Percentiles rank a stretch among this genome's conserved stretches.
Conservation (phyloP, 2,113 vertebrate species). For the Dinomys branickii region DNA sequence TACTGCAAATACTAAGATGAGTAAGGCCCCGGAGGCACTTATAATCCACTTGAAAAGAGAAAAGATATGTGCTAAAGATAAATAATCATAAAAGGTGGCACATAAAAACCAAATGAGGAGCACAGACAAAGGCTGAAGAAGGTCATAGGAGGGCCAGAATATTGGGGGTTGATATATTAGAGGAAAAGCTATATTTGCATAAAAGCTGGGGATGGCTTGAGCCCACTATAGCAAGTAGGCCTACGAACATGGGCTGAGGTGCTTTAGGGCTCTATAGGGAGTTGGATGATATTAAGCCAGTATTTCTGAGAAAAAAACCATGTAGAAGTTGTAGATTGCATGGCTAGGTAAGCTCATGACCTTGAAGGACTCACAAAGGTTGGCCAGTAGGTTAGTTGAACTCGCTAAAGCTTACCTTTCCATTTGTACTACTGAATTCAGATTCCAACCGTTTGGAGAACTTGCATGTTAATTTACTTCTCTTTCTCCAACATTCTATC, state of each 20-base stretch:
- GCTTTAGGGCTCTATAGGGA: neutral
- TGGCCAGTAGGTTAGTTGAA: neutral
- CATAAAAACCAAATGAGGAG: conserved; percentile 56
- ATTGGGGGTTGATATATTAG: neutral
- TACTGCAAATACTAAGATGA: conserved; percentile 60
- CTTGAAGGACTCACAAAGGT: neutral
- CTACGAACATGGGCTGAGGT: neutral
- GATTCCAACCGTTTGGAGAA: neutral
- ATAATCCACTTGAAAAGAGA: conserved; percentile 63
- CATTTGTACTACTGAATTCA: neutral
- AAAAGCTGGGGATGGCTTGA: neutral
- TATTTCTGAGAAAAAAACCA: neutral
- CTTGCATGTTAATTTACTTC: neutral
- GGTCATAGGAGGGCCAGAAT: conserved; percentile 35
- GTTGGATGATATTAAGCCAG: neutral
- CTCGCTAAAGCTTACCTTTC: neutral
- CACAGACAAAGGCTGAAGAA: conserved; percentile 45
- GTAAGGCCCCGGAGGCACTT: conserved; percentile 44
- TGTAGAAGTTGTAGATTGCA: neutral
- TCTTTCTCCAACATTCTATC: neutral
- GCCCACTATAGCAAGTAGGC: neutral
- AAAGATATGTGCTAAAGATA: conserved; percentile 45
- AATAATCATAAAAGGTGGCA: conserved; percentile 62
- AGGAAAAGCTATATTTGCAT: neutral
- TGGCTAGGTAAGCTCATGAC: neutral